Conservation (phyloP, 1,140 invertebrate species). For the Orius insidiosus region DNA sequence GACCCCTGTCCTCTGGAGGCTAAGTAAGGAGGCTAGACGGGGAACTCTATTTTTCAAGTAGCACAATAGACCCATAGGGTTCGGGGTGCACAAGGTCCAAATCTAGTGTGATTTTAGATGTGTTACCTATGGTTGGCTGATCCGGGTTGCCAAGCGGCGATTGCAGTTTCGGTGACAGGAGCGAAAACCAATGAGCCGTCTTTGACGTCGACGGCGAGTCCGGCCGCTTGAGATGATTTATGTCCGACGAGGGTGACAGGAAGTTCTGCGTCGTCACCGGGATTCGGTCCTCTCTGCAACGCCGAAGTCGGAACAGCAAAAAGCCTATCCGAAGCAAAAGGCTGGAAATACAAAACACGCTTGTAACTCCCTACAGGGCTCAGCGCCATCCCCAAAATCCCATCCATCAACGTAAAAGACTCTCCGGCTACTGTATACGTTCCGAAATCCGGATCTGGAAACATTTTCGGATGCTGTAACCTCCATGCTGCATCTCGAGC, state of each 20-base stretch:
- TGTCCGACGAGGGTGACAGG: slow-evolving; percentile 55
- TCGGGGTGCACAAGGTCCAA: no score
- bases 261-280: slow-evolving; percentile 40
- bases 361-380: slow-evolving; percentile 32
- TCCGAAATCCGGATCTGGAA: slow-evolving; percentile 56
- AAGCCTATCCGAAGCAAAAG: slow-evolving; percentile 59
- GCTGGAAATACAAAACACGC: slow-evolving; percentile 53
- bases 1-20: no score
- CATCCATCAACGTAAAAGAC: slow-evolving; percentile 58
- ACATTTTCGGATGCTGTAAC: slow-evolving; percentile 56
- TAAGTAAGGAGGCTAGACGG: no score
- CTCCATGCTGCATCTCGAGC: slow-evolving; percentile 54
- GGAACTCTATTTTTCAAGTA: no score
- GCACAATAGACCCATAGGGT: no score
- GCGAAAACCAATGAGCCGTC: slow-evolving; percentile 55
- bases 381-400: slow-evolving; percentile 57
- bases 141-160: slow-evolving; percentile 55
- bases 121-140: slow-evolving; percentile 42
- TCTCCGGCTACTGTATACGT: slow-evolving; percentile 38
- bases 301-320: slow-evolving; percentile 56
- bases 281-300: slow-evolving; percentile 43
- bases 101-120: not conserved
- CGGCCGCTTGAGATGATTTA: slow-evolving; percentile 65
- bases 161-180: slow-evolving; percentile 54
- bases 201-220: slow-evolving; percentile 42